Evolutionary conservation across 2,113 vertebrate genomes (phyloP), one percentile per base, ranked within the genome.

Genomic region (Nothobranchius furzeri): DNA sequence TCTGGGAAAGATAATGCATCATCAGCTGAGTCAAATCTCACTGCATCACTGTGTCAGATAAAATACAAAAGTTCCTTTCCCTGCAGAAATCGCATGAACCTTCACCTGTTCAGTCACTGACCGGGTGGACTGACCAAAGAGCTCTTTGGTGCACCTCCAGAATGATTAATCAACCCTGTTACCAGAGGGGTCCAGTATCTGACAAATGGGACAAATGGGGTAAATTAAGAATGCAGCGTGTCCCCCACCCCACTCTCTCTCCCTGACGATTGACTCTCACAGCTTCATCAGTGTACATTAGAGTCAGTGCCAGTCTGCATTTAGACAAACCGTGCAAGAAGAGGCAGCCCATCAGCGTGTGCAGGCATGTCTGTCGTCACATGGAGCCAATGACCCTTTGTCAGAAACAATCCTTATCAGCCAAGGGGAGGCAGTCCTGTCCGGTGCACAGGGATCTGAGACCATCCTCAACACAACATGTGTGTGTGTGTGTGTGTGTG

Each of bases 271-370:
- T 84, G 81, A 82, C 77, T 83, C 84, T 84, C 73, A 83, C 79
- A 87, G 82, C 85, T 87, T 90, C 81, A 88, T 88, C 85, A 83
- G 86, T 83, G 86, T 88, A 85, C 83, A 88, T 88, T 88, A 90
- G 85, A 76, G 86, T 88, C 86, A 87, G 74, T 82, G 88, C 86
- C 86, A 86, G 75, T 87, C 85, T 85, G 59, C 85, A 88, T 90
- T 87, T 85, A 76, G 70, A 78, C 68, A 67, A 68, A 82, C 66
- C 53, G 73, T 75, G 83, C 75, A 66, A 70, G 84, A 84, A 80
- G 82, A 86, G 82, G 74, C 79, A 62, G 75, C 60, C 71, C 81
- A 73, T 86, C 84, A 76, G 68, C 68, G 58, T 69, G 72, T 57
- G 57, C 71, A 71, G 73, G 47, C 76, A 59, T 64, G 75, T 46